Evolutionary conservation across 92 coral and sea anemone species (phyloP).

Genomic region (Umimayanthus chanpuru): DNA sequence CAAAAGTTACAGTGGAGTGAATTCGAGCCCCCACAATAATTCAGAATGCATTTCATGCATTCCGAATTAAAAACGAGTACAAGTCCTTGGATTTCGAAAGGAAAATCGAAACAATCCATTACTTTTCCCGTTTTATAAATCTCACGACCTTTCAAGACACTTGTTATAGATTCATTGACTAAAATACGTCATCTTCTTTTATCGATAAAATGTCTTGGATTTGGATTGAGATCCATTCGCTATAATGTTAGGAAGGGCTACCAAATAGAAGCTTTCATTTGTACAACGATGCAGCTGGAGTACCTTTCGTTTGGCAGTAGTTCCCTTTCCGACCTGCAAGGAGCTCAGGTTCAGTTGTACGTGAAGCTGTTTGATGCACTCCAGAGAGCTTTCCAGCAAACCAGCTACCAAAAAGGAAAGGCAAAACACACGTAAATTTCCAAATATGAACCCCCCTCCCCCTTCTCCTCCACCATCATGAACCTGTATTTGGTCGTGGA

Average conservation of each 20-base stretch:
- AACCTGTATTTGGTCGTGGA: neutral
- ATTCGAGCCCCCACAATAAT: too few species aligned
- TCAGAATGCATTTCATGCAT: too few species aligned
- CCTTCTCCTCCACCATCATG: neutral
- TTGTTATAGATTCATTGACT: too few species aligned
- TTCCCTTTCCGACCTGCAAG: conserved; percentile 80
- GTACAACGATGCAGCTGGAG: neutral
- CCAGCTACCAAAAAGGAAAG: conserved; percentile 63
- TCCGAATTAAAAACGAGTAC: too few species aligned
- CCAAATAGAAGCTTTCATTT: neutral
- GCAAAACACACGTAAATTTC: neutral
- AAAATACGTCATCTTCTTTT: too few species aligned
- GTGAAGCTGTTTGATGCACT: conserved; percentile 85
- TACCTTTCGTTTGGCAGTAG: conserved; percentile 82
- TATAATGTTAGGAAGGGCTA: neutral
- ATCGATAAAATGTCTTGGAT: too few species aligned
- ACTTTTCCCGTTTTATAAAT: too few species aligned
- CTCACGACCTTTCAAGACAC: too few species aligned
- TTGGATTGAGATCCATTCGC: too few species aligned
- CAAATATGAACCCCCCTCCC: neutral
- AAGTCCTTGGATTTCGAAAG: too few species aligned
- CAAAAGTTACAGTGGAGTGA: too few species aligned
- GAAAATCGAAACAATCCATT: too few species aligned
- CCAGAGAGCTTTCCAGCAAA: conserved; percentile 76
- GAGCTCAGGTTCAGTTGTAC: conserved; percentile 91